Conservation (phyloP, 2,113 vertebrate species). For the Protobothrops flavoviridis region DNA sequence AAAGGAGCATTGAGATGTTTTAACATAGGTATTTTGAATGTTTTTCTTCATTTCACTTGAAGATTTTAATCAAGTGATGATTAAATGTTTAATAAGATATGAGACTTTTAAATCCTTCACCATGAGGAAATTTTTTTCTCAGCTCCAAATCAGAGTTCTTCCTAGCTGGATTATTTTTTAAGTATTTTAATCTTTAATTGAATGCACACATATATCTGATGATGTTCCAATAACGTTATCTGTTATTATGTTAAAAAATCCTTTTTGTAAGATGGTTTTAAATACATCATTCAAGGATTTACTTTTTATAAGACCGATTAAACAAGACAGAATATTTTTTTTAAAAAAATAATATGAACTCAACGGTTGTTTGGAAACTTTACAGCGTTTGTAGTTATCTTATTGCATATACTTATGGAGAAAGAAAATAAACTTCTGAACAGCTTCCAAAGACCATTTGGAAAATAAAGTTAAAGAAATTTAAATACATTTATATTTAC, state of each 20-base stretch:
- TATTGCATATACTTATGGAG: background rate
- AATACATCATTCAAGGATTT: background rate
- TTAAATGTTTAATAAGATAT: background rate
- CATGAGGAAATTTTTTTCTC: background rate
- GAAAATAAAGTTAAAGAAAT: background rate
- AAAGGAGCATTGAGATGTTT: background rate
- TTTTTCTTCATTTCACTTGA: background rate
- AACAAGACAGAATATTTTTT: background rate
- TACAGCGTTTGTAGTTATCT: background rate
- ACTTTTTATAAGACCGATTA: background rate
- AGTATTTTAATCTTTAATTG: background rate
- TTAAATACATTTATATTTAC: background rate
- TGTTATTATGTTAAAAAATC: background rate
- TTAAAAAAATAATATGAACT: background rate
- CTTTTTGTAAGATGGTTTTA: background rate
- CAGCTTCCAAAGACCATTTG: background rate
- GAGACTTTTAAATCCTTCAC: background rate
- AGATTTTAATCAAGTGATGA: background rate
- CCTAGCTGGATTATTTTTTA: background rate
- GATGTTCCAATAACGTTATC: background rate
- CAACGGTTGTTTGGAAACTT: background rate
- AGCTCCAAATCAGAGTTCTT: background rate
- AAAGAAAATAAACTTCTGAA: background rate
- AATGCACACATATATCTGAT: background rate
- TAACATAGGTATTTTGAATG: background rate